Base-by-base conservation (phyloP, 2,888 invertebrate genomes). In the Lissocephala sabroskyi region DNA sequence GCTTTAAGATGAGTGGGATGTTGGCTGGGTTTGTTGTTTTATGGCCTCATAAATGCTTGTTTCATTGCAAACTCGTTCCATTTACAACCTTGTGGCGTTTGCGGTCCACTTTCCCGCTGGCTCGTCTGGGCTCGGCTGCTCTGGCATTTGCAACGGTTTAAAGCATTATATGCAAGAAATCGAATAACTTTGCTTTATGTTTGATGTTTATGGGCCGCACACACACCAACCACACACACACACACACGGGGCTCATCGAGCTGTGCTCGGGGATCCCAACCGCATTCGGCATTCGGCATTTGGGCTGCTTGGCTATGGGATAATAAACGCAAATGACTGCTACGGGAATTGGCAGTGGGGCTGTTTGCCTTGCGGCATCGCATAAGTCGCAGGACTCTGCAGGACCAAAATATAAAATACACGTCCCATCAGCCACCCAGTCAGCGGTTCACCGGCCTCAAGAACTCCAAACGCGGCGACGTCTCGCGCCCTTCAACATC, bases 291-390 rank as follows among this genome's bases (percentile, higher is more conserved):
- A n/a, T n/a, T n/a, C 3, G 23, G 23, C 4, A 23, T 23, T 3
- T 23, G 23, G 17, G 19, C n/a, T n/a, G 9, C 3, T 10, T 18
- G 13, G 28, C 66, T 50, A 50, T 62, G 62, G 60, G 58, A 63
- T 71, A 71, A 71, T 75, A 71, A 71, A 75, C 71, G 50, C 75
- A 71, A 71, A 70, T 70, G 62, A 70, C 62, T 71, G 75, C 67
- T 75, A 6, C 29, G 45, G 45, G 45, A 45, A 45, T 45, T 37
- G 18, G 23, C 7, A 7, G 7, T 5, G 23, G 3, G 4, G 23
- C 23, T 23, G n/a, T n/a, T n/a, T n/a, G 23, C 23, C 23, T 23
- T 23, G 23, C 23, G 23, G 23, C 23, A 7, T n/a, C 4, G 7
- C 23, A 23, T 23, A 23, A 23, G 23, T 23, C 23, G 23, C 23